These are phyloP conservation scores for Plutomurus gul DNA, from an alignment of 1,140 invertebrate genomes.

Conservation along the genomic window DNA sequence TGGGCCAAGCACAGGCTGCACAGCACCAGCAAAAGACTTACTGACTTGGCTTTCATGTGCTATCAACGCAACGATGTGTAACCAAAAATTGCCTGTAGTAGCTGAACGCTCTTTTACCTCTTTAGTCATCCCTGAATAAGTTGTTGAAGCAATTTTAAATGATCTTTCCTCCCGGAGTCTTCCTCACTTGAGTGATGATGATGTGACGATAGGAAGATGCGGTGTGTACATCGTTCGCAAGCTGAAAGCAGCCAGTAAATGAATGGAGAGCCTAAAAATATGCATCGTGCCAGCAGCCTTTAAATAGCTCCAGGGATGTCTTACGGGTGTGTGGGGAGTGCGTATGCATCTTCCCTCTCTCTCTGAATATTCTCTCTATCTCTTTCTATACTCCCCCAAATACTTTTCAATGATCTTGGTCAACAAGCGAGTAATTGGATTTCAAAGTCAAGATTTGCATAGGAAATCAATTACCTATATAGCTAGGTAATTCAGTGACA, in stretches of 20 bases:
- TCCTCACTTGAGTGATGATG: neutral
- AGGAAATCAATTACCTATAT: neutral
- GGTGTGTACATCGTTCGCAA: too few species aligned
- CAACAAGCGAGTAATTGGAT: slow-evolving; percentile 8
- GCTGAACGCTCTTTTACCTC: slow-evolving; percentile 13
- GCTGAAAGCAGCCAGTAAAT: too few species aligned
- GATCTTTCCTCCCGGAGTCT: neutral
- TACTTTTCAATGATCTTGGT: neutral
- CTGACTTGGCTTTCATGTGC: neutral
- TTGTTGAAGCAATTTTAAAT: slow-evolving; percentile 25
- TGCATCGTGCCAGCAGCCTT: too few species aligned
- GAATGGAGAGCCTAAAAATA: too few species aligned
- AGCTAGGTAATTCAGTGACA: neutral
- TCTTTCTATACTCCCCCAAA: neutral
- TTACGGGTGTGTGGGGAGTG: too few species aligned
- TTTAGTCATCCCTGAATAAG: slow-evolving; percentile 24
- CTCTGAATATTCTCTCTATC: too few species aligned
- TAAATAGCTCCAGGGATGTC: too few species aligned
- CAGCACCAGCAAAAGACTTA: neutral
- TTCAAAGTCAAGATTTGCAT: neutral
- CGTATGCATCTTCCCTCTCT: too few species aligned
- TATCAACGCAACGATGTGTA: slow-evolving; percentile 5
- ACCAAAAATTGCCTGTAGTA: slow-evolving; percentile 17
- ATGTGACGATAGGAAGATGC: slow-evolving; percentile 15
- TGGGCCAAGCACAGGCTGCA: too few species aligned